Base-by-base conservation (phyloP, 2,888 invertebrate genomes). In the Pyrrhosoma nymphula region DNA sequence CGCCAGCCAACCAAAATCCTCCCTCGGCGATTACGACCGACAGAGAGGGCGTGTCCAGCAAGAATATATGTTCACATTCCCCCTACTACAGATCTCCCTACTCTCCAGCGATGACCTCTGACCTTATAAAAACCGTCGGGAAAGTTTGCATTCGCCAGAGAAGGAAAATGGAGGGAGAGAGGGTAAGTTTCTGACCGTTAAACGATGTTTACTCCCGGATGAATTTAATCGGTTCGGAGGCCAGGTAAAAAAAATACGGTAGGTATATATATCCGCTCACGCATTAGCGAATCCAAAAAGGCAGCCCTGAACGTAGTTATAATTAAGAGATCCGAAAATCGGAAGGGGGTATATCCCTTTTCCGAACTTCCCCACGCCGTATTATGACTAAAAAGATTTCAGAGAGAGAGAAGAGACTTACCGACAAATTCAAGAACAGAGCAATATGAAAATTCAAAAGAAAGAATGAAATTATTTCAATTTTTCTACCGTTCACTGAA, bases 181-280 rank as follows among this genome's bases (percentile, higher is more conserved):
- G 35, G 26, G 35, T 82, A 35, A 82, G 35, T 82, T 82, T 82
- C 47, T 82, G 82, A 82, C 82, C 82, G 82, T 35, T 82, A 82
- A 82, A 18, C 82, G 82, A 82, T 82, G 82, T 82, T 35, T 82
- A 82, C 82, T 35, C 82, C 82, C 82, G 82, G 35, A 82, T 26
- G 82, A 82, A 14, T 82, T 82, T 82, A 82, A 23, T 82, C 35
- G 35, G 14, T n/a, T 30, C 82, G 82, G 82, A 82, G 30, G 16
- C 12, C 1, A 12, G 18, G 26, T 26, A 69, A 69, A 82, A 82
- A 35, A 47, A 47, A 47, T 2, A 4, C 2, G 47, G 47, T 8
- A 47, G 2, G 47, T 47, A 47, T 47, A 35, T 14, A 18, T 2
- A 35, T 35, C 82, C 82, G 30, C 30, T 35, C 35, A 3, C 14